Percentiles rank a stretch among this genome's conserved stretches.
Conservation (phyloP, 2,797 vertebrate species). For the Lacerta agilis region DNA sequence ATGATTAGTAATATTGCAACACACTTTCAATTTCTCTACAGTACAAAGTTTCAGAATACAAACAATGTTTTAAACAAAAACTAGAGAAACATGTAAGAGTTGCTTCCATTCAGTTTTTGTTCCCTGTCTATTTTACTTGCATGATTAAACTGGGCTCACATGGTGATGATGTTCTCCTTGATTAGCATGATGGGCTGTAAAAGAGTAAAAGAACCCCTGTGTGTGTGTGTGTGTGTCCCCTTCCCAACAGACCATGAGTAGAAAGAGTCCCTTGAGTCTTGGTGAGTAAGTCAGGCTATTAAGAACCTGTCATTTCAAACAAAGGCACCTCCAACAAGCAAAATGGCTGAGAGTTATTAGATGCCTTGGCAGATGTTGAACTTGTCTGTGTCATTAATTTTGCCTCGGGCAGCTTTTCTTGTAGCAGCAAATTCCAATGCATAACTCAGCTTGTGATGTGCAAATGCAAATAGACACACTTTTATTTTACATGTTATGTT, state of each 20-base stretch:
- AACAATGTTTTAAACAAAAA: constrained; percentile 28
- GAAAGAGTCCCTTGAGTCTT: constrained; percentile 70
- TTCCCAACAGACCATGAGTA: constrained; percentile 50
- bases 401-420: constrained; percentile 61
- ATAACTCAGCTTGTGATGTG: accelerated
- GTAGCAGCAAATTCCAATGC: constrained; percentile 40
- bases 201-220: constrained; percentile 47
- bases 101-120: not conserved
- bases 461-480: constrained; percentile 16
- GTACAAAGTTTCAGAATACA: not conserved
- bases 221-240: constrained; percentile 53
- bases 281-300: constrained; percentile 73
- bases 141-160: constrained; percentile 62
- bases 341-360: constrained; percentile 62
- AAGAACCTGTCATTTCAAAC: constrained; percentile 73
- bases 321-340: constrained; percentile 66
- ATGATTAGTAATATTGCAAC: not conserved
- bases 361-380: constrained; percentile 71
- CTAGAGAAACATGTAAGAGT: not conserved
- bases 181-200: constrained; percentile 58
- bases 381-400: constrained; percentile 58
- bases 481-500: constrained; percentile 35
- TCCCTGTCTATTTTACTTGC: constrained; percentile 64
- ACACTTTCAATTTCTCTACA: not conserved
- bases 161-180: constrained; percentile 65